phyloP scores from a whole-genome alignment of 2,888 invertebrate genomes.

The Parnassius glacialis region DNA sequence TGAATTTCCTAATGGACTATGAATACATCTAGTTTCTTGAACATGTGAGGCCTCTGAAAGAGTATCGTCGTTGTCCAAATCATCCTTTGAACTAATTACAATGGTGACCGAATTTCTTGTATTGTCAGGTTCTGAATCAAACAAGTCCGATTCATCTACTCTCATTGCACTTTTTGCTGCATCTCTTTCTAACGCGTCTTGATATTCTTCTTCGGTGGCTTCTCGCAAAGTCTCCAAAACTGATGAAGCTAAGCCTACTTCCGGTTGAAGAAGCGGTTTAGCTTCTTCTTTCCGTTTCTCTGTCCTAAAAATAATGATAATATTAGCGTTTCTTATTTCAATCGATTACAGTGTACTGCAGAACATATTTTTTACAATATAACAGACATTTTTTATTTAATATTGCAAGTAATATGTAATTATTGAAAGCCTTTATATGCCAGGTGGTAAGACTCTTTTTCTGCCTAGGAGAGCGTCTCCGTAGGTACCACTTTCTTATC shows the following conservation, averaged over 20 bases:
- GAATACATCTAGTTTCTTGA: conserved; percentile 50
- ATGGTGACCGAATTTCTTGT: conserved; percentile 53
- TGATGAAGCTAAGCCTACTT: conserved; percentile 68
- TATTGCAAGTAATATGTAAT: no score
- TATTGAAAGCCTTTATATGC: no score
- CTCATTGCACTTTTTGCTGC: conserved; percentile 47
- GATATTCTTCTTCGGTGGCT: conserved; percentile 67
- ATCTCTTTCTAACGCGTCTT: conserved; percentile 64
- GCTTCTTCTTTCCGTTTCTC: conserved; percentile 45
- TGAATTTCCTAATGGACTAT: conserved; percentile 39
- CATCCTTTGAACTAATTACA: conserved; percentile 47
- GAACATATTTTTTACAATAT: no score
- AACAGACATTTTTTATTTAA: no score
- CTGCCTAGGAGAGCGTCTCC: no score
- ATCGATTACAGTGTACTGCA: no score
- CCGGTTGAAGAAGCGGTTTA: conserved; percentile 65
- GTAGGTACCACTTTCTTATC: no score
- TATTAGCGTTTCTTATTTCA: no score
- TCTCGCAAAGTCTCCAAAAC: conserved; percentile 64
- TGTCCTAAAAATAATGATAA: conserved; percentile 39
- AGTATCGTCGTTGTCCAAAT: conserved; percentile 35
- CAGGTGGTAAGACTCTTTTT: no score
- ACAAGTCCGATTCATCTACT: conserved; percentile 31
- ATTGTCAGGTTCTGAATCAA: conserved; percentile 44
- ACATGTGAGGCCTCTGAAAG: conserved; percentile 51